Evolutionary conservation across 2,797 vertebrate species (phyloP).

Genomic region (Coregonus sp.): DNA sequence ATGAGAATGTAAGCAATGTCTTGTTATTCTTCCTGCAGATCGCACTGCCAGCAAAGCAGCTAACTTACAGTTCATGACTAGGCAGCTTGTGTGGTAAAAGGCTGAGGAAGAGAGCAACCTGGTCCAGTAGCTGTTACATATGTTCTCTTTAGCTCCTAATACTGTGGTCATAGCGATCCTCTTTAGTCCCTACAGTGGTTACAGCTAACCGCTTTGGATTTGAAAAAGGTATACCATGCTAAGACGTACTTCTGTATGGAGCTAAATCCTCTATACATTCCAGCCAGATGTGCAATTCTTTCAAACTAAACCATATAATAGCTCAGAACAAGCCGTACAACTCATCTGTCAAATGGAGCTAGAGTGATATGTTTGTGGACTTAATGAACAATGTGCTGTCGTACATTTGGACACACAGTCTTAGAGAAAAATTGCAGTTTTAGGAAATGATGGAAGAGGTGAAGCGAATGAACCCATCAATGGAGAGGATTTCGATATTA

Average conservation of each 20-base stretch:
- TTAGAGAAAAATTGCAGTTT: constrained; percentile 24
- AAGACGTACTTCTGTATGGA: background rate
- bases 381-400: background rate
- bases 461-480: constrained; percentile 30
- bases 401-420: constrained; percentile 22
- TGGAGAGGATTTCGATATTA: constrained; percentile 49
- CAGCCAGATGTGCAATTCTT: background rate
- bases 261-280: background rate
- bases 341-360: background rate
- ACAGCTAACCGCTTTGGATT: background rate
- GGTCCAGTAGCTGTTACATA: background rate
- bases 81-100: background rate
- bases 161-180: background rate
- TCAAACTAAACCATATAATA: background rate
- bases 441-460: constrained; percentile 32
- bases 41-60: background rate
- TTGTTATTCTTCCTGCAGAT: background rate
- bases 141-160: background rate
- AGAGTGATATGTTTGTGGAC: background rate
- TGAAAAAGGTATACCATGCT: background rate
- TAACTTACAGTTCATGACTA: background rate
- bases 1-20: background rate
- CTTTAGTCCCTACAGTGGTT: background rate
- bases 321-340: background rate
- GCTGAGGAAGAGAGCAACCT: background rate